Evolutionary conservation across 2,113 vertebrate species (phyloP), one percentile per base, ranked within the genome.

Genomic region (Sminthopsis crassicaudata): DNA sequence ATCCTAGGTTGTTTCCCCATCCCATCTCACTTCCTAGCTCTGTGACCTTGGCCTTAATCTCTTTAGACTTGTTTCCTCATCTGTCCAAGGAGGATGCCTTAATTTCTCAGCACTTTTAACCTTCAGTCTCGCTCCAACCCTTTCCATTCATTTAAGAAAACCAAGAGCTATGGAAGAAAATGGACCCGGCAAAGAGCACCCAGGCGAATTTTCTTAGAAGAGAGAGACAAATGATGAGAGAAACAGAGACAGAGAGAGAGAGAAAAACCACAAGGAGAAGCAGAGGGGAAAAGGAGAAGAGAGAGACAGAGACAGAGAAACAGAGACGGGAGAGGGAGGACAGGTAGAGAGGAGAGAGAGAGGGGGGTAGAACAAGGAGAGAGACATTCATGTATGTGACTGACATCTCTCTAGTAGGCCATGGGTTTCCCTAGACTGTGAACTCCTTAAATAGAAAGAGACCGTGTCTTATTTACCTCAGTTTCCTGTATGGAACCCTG

Each of bases 91-190:
- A 76, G 60, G 4, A 14, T 10, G 30, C 67, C n/a, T 16, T n/a
- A 42, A 76, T 14, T 16, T 22, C 36, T 76, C 19, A 42, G 11
- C 2, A 90, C 2, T 46, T 48, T 25, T 50, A 46, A 48, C 26
- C 46, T 25, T 8, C 6, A 46, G 22, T 12, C 46, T 1, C 11
- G 46, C 8, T 48, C 89, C 89, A 48, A 46, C 11, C 42, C 3
- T 42, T 5, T 60, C 0, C 42, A 0, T 0, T 7, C 7, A 5
- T 5, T 24, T 9, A 23, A 12, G 22, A 0, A 4, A 22, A 16
- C 11, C 24, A 36, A 0, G 92, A 23, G 46, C 7, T n/a, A 42
- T 6, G 16, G 60, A 36, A 67, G 30, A 30, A 22, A 67, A 67
- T 11, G 36, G 36, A 76, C 8, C 42, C 57, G 2, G 26, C 46